Evolutionary conservation across 2,888 invertebrate species (phyloP), one percentile per base, ranked within the genome.

Genomic region (Drosophila ustulata): DNA sequence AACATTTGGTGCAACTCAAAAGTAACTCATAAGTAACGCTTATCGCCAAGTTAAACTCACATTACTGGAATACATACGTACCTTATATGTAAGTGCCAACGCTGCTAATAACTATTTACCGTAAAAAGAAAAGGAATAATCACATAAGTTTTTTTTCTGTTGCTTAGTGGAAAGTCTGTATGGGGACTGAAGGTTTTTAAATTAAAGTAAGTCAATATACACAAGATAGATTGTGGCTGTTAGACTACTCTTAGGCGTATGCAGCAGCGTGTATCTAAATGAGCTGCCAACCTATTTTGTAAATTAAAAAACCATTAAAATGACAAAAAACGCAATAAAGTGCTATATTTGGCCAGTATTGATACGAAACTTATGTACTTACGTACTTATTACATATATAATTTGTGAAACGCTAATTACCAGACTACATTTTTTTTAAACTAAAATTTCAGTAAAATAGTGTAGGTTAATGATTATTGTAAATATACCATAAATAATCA

Each of bases 11-110:
- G 52, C 8, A 13, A 26, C 39, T 7, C 26, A 39, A 25, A 41
- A 52, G 52, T 52, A 28, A 52, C 52, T 28, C 39, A 39, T 41
- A 9, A 34, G 43, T 43, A 43, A 56, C 23, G 23, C 52, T 5
- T 66, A 73, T 53, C 73, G 9, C 61, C 39, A 57, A 23, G 23
- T 62, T 34, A 51, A 46, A 70, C 47, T 61, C 65, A 53, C 18
- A 30, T 45, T 28, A 49, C 34, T 62, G 63, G 50, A 58, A 45
- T 59, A 59, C 62, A 66, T 51, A 74, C 61, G 53, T 39, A 46
- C 25, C 46, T 59, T 45, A 66, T 66, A 70, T 58, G 74, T 75
- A 58, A 75, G 74, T 75, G 74, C 71, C 75, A 75, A 75, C 75
- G 56, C 55, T 46, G 47, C 58, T 34, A 66, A 41, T 53, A 46